A percentile compares a stretch with the other conserved stretches of the same genome.
Conservation (phyloP, 1,140 invertebrate species). For the Scaptomyza pallida region DNA sequence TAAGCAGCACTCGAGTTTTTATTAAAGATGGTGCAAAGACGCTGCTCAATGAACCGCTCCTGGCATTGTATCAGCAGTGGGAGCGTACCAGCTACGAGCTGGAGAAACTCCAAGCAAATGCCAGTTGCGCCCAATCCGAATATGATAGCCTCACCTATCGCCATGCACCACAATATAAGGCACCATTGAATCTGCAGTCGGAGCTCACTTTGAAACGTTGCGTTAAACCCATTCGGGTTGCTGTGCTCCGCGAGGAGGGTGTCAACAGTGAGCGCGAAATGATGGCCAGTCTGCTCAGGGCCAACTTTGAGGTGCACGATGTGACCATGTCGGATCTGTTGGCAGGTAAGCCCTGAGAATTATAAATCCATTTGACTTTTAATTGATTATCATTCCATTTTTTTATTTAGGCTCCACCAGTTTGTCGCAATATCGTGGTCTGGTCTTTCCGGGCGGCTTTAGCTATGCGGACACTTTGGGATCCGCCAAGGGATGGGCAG, state of each 20-base stretch:
- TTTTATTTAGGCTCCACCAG: slow-evolving; percentile 84
- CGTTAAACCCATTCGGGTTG: slow-evolving; percentile 88
- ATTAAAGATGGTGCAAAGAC: slow-evolving; percentile 87
- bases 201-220: slow-evolving; percentile 79
- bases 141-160: slow-evolving; percentile 87
- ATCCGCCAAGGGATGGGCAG: slow-evolving; percentile 99
- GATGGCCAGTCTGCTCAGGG: slow-evolving; percentile 95
- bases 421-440: slow-evolving; percentile 92
- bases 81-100: slow-evolving; percentile 97
- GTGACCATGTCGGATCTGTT: slow-evolving; percentile 96
- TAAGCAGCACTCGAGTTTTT: slow-evolving; percentile 86
- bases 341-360: slow-evolving; percentile 83
- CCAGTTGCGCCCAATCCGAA: slow-evolving; percentile 91
- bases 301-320: slow-evolving; percentile 96
- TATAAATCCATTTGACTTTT: too few relatives aligned
- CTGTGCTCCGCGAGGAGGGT: slow-evolving; percentile 98
- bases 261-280: slow-evolving; percentile 99
- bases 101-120: slow-evolving; percentile 93
- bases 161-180: slow-evolving; percentile 87
- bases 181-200: slow-evolving; percentile 89
- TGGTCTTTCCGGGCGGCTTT: slow-evolving; percentile 98
- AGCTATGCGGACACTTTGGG: slow-evolving; percentile 99
- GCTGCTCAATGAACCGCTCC: slow-evolving; percentile 88
- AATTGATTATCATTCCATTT: too few relatives aligned
- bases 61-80: slow-evolving; percentile 92